Evolutionary conservation across 2,113 vertebrate species (phyloP).

Genomic region (Clarias gariepinus): DNA sequence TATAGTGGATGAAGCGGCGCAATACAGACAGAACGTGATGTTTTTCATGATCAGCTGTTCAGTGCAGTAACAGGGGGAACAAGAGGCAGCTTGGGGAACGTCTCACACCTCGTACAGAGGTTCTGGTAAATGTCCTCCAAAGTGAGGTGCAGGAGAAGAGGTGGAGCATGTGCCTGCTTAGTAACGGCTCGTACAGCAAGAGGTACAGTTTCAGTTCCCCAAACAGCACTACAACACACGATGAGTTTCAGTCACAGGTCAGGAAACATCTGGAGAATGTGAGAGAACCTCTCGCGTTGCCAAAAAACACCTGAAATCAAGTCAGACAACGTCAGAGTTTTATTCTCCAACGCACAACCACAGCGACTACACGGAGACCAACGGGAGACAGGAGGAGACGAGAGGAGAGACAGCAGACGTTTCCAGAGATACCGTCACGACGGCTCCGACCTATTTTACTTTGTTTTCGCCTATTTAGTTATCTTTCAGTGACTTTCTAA

Average conservation of each 20-base stretch:
- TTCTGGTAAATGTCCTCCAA: too few relatives aligned
- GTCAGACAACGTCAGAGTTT: background rate
- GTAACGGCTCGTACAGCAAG: background rate
- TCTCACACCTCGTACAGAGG: too few relatives aligned
- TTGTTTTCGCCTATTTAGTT: too few relatives aligned
- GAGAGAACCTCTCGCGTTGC: background rate
- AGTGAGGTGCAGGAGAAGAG: background rate
- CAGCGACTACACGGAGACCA: background rate
- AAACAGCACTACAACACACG: background rate
- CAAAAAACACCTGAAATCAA: background rate
- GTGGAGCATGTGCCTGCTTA: background rate
- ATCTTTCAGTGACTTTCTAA: too few relatives aligned
- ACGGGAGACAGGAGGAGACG: background rate
- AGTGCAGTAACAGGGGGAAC: too few relatives aligned
- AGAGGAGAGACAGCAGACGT: background rate
- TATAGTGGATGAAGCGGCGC: too few relatives aligned
- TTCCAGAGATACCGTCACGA: too few relatives aligned
- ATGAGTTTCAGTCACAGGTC: background rate
- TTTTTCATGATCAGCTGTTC: too few relatives aligned
- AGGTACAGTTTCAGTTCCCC: background rate
- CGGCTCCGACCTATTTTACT: too few relatives aligned
- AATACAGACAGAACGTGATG: too few relatives aligned
- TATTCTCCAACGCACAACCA: background rate
- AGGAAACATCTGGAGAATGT: background rate
- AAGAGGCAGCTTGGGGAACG: too few relatives aligned